Base-by-base conservation (phyloP, 2,888 invertebrate species). In the Apoda limacodes region DNA sequence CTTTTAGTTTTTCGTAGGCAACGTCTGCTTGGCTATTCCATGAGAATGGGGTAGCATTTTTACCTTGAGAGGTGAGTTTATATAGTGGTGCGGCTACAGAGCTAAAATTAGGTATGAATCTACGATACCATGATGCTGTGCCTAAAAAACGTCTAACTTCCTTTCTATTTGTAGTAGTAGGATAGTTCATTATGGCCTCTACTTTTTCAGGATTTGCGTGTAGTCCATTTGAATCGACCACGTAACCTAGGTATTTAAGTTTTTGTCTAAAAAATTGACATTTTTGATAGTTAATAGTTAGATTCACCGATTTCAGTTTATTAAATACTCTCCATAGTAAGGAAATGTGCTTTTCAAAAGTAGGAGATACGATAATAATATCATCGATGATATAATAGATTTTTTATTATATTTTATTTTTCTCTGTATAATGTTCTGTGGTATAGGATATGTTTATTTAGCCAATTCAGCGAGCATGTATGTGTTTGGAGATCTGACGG, bases 91-190 rank as follows among this genome's bases (percentile, higher is more conserved):
- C 34, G 6, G 49, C 40, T 4, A 42, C 25, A 2, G 23, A 26
- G n/a, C 37, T 32, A 36, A 41, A 45, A 9, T 41, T 40, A 19
- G 34, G 31, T 3, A 45, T 31, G 17, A 48, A 45, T 9, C 13
- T 25, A 1, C 52, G 31, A 30, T 47, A 50, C 48, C 48, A 52
- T 5, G 45, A 27, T 5, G 46, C 42, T 4, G 42, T 45, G 4
- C 46, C 48, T 1, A 48, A n/a, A 23, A 52, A 50, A 1, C 45
- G 30, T 10, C 30, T 35, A 2, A 50, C 32, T 5, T 52, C 48
- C 21, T 48, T 48, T 2, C 34, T 26, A 22, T 30, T 37, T 10
- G 37, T 39, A 5, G 52, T 49, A 3, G 39, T 39, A 4, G 45
- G 43, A 13, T 34, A 46, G 7, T 46, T 42, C 1, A 35, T 4